Conservation (phyloP, 2,888 invertebrate species). For the Oxytorus armatus region DNA sequence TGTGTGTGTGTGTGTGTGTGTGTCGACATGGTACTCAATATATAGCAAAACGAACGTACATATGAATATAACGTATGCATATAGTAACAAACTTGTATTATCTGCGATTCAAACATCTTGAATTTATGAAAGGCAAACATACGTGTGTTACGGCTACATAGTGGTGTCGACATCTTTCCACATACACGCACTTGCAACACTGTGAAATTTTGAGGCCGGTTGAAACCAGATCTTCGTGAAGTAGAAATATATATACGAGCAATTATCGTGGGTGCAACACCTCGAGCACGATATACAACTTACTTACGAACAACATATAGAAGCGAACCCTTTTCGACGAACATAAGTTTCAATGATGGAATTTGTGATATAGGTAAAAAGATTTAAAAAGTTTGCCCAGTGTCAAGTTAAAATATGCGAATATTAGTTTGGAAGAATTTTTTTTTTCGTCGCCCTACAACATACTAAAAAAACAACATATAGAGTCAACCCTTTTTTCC, state of each 20-base stretch:
- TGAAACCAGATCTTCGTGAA: conserved; percentile 60
- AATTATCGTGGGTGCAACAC: conserved; percentile 65
- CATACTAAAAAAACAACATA: too few species aligned
- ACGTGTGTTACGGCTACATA: conserved; percentile 43
- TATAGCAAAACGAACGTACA: too few species aligned
- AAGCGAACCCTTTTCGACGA: not conserved
- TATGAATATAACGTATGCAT: not conserved
- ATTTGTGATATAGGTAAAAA: not conserved
- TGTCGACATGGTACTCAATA: too few species aligned
- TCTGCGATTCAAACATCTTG: conserved; percentile 57
- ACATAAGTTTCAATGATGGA: conserved; percentile 1
- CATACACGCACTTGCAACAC: not conserved
- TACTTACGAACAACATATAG: conserved; percentile 11
- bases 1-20: too few species aligned
- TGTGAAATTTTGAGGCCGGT: conserved; percentile 45
- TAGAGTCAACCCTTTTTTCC: too few species aligned
- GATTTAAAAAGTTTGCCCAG: too few species aligned
- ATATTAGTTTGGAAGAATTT: too few species aligned
- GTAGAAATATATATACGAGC: conserved; percentile 47
- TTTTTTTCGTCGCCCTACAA: too few species aligned
- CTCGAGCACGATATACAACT: conserved; percentile 34
- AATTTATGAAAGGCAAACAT: conserved; percentile 70
- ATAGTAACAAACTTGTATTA: not conserved
- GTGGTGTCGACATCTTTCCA: conserved; percentile 24
- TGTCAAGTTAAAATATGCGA: too few species aligned